Base-by-base conservation (phyloP, 2,113 vertebrate species). In the Plectropomus leopardus region DNA sequence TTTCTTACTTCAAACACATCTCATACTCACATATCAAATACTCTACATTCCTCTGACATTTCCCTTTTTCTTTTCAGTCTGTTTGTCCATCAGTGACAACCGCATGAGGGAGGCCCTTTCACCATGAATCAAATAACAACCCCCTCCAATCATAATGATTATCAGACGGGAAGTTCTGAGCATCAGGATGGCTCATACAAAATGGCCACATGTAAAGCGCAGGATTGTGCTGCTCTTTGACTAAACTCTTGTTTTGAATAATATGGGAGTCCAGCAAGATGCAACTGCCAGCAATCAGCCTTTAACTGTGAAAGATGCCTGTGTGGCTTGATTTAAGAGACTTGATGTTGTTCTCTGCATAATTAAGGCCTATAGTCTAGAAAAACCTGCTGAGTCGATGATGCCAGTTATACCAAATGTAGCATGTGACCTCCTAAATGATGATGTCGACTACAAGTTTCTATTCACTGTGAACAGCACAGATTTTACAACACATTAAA, bases 111-210 rank as follows among this genome's bases (percentile, higher is more conserved):
- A 44, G 57, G 61, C 48, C n/a, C 34, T 65, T 72, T 70, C 44
- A 8, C 53, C 13, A 11, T 2, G 16, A 73, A 76, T 67, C 23
- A 32, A 48, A 86, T 40, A 51, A 21, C 36, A 36, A 59, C 26
- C 66, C 24, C 21, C 69, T n/a, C 48, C 42, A 85, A 83, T 80
- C 72, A 82, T 16, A 53, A 45, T 78, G 76, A 83, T 87, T 78
- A 81, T 72, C 44, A 81, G 69, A 78, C 21, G 0, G 21, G 59
- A 57, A 50, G 55, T 51, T n/a, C 69, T 24, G 19, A 69, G 15
- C 44, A 64, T 7, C 28, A 48, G 28, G 17, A 30, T 65, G 72
- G 61, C 50, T 76, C 60, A 50, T 67, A 84, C 54, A 72, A 72
- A 71, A 73, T 32, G 44, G 70, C 72, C 51, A 34, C 59, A 71